Base-by-base conservation (phyloP, 1,140 invertebrate genomes). In the Ceratosolen fusciceps region DNA sequence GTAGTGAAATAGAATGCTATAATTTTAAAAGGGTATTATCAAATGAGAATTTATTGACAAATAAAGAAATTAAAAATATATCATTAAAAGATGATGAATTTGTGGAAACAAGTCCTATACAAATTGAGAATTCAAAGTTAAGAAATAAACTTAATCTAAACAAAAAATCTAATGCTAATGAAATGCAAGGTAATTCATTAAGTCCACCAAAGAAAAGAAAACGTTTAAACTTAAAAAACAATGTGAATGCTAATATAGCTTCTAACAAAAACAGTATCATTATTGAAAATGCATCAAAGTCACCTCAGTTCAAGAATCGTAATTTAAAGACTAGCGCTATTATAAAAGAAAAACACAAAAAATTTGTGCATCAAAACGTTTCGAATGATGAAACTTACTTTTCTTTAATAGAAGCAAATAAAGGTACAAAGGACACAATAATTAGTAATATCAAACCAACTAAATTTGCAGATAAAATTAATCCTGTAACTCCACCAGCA, bases 371-470 rank as follows among this genome's bases (percentile, higher is more conserved):
- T 29, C 14, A 71, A 65, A 75, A n/a, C 62, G 26, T 19, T 73
- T 58, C 34, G 0, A 68, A 21, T 68, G 52, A 83, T 77, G 77
- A 83, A 24, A 81, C 74, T 34, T 77, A 58, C 29, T 81, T 81
- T 74, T 77, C 74, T 54, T 58, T 60, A 77, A 70, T 43, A 77
- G 74, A 82, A 81, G 47, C 49, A 54, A 3, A 65, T 74, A 16
- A 12, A 60, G 80, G 47, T 65, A 81, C 78, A 14, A 80, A 79
- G 34, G 77, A 56, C 26, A 29, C 74, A 34, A 49, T 10, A 2
- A 0, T 12, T 34, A 34, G 52, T 71, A 58, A 60, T 12, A 65
- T 81, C 62, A 74, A 85, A 62, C 31, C 49, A 68, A 75, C 26
- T 39, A 62, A 83, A 9, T 78, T 70, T 26, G 79, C 80, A 74